A percentile compares a stretch with the other conserved stretches of the same genome.
phyloP scores from a whole-genome alignment of 2,797 vertebrate species.

The Gila robusta region DNA sequence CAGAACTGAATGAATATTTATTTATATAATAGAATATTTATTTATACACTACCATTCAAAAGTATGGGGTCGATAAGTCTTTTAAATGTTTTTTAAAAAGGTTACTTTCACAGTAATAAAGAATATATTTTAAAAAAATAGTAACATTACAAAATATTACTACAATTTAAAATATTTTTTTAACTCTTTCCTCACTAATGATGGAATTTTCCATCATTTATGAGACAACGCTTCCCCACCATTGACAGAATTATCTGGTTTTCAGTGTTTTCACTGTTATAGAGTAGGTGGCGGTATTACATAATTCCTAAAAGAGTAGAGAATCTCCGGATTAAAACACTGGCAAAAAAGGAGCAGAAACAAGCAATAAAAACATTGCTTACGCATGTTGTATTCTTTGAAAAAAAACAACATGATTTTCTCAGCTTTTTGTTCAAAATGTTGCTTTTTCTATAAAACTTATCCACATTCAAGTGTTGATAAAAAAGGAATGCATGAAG shows the following conservation, averaged over 20 bases:
- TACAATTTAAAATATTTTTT: background rate
- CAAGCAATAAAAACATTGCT: background rate
- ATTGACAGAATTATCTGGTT: background rate
- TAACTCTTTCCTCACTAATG: background rate
- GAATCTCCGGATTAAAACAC: background rate
- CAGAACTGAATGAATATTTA: background rate
- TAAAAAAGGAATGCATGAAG: background rate
- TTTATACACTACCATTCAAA: too few species aligned
- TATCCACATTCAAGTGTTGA: background rate
- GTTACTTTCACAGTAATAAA: background rate
- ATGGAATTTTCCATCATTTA: background rate
- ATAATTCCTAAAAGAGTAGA: background rate
- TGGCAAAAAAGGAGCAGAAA: background rate
- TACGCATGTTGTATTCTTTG: background rate
- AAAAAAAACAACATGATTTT: accelerated
- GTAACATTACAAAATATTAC: background rate
- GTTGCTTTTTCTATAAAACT: background rate
- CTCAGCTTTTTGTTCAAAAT: background rate
- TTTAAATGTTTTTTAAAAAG: background rate
- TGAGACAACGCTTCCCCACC: background rate
- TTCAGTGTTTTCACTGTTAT: background rate
- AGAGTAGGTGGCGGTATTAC: background rate
- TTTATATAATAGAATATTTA: background rate
- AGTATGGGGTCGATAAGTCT: too few species aligned
- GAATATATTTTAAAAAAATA: background rate